These are phyloP conservation scores for Thryonomys swinderianus DNA, from an alignment of 2,113 vertebrate genomes.

Conservation along the genomic window DNA sequence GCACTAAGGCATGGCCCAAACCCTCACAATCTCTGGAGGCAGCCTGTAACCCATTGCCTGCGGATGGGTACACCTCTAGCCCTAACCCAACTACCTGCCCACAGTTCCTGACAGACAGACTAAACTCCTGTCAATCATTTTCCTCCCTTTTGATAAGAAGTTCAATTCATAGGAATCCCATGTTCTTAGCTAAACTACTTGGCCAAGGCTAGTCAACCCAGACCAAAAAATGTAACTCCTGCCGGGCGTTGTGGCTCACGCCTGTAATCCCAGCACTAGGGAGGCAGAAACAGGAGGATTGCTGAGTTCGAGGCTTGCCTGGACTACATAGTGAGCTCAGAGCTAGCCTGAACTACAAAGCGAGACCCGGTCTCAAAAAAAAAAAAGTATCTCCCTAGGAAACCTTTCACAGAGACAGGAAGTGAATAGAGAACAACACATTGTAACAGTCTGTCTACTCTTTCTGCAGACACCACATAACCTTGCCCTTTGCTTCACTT, in stretches of 20 bases:
- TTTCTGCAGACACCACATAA: background rate
- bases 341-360: too few species aligned
- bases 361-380: too few species aligned
- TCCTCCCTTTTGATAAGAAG: constrained; percentile 26
- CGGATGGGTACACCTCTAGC: background rate
- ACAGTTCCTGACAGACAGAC: background rate
- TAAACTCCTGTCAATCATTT: background rate
- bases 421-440: background rate
- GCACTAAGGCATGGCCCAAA: background rate
- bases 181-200: background rate
- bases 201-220: background rate
- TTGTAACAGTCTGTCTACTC: background rate
- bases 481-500: background rate
- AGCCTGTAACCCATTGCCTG: background rate
- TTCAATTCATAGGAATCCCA: constrained; percentile 5
- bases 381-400: background rate
- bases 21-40: background rate
- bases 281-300: too few species aligned
- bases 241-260: too few species aligned
- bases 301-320: too few species aligned
- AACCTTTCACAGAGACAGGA: background rate
- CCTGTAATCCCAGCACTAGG: too few species aligned
- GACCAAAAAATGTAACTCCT: too few species aligned
- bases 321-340: too few species aligned
- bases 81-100: background rate